Percentiles rank a stretch among this genome's conserved stretches.
Evolutionary conservation across 1,140 invertebrate genomes (phyloP).

Genomic region (Rhynchophorus ferrugineus): DNA sequence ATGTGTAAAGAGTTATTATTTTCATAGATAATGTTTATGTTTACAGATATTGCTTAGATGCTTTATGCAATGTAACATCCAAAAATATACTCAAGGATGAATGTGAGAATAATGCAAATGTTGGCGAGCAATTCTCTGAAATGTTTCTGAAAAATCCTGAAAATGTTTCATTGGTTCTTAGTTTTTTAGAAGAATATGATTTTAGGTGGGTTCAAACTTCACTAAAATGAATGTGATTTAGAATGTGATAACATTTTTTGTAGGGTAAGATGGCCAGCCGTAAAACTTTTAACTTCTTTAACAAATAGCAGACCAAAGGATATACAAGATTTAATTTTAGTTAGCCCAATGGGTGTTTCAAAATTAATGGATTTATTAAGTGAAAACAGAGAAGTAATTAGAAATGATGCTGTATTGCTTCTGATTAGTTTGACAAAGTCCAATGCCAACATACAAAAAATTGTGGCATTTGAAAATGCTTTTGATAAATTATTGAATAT

Average conservation of each 20-base stretch:
- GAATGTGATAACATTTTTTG: conserved; percentile 84
- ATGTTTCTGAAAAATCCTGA: conserved; percentile 92
- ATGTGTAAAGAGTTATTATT: background rate
- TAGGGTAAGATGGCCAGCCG: conserved; percentile 76
- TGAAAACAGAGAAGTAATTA: conserved; percentile 90
- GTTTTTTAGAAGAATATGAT: conserved; percentile 91
- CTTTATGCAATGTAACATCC: conserved; percentile 83
- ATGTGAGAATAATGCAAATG: conserved; percentile 53
- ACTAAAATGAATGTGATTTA: conserved; percentile 45
- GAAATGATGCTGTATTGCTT: conserved; percentile 92
- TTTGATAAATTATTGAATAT: conserved; percentile 95
- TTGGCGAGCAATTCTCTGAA: conserved; percentile 95
- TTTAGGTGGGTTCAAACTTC: conserved; percentile 49
- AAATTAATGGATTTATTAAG: conserved; percentile 93
- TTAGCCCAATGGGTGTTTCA: conserved; percentile 95
- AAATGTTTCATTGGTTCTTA: conserved; percentile 77
- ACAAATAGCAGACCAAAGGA: conserved; percentile 78
- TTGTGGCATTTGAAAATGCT: conserved; percentile 98
- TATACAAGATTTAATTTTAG: conserved; percentile 89
- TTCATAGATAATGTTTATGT: background rate
- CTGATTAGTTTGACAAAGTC: conserved; percentile 89
- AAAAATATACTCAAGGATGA: conserved; percentile 78
- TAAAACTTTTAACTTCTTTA: conserved; percentile 77
- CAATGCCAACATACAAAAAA: conserved; percentile 98
- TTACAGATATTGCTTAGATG: conserved; percentile 63